Base-by-base conservation (phyloP, 2,888 invertebrate genomes). In the Rhorus exstirpatorius region DNA sequence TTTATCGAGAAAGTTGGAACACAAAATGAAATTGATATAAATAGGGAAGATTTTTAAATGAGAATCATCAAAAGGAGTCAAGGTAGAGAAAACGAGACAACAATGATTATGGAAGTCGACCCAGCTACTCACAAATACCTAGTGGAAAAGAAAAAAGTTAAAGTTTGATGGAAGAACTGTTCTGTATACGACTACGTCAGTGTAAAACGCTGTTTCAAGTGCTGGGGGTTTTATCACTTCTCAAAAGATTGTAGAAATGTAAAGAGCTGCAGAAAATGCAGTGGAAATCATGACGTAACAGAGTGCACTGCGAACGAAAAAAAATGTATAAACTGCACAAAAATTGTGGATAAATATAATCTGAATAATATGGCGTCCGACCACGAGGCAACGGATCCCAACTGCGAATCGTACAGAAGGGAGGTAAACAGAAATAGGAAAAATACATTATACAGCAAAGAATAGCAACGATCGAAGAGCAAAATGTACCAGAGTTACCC, bases 191-290 rank as follows among this genome's bases (percentile, higher is more conserved):
- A n/a, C n/a, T 67, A 72, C n/a, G n/a, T n/a, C 17, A 38, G 65
- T 31, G 55, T 76, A 4, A 24, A 60, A 12, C 44, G 77, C 3
- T 79, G 79, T 35, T 84, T 51, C 19, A 82, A 84, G 19, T 82
- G 79, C 44, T 84, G 81, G 4, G 79, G 83, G 1, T 74, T 41
- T 58, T 71, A 81, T 63, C 78, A 80, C 49, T 55, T 83, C 8
- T 77, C 83, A 0, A 71, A 71, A 31, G 77, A 84, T 14, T 81
- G 79, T 60, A 67, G 6, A 35, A 79, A 79, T 10, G 55, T 71
- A 14, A 53, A 21, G 4, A 44, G 46, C 0, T 84, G 84, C 6
- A 31, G 75, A 21, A 79, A 76, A 12, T 84, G 81, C 26, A 72
- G 72, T 6, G 55, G 78, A 14, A 17, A 70, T 1, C 84, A 84